Evolutionary conservation across 2,888 invertebrate species (phyloP).

Genomic region (Rugalucina vietnamica): DNA sequence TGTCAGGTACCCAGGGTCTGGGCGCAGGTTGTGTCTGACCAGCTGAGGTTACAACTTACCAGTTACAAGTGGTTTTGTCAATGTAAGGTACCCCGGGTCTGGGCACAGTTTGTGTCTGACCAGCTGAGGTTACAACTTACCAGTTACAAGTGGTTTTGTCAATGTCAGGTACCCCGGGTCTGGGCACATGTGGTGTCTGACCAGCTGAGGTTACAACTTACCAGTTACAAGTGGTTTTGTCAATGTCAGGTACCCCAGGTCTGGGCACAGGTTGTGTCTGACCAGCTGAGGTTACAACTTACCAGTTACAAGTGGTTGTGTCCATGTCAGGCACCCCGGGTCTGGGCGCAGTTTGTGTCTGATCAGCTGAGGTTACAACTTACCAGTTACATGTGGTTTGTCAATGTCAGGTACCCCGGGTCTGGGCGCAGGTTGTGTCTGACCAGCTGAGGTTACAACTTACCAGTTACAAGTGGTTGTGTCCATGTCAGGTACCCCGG

Average conservation of each 20-base stretch:
- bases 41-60: constrained; percentile 59
- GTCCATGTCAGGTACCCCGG: constrained; percentile 66
- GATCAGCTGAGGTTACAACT: constrained; percentile 28
- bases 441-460: constrained; percentile 27
- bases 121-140: constrained; percentile 65
- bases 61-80: constrained; percentile 73
- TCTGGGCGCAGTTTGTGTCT: constrained; percentile 1
- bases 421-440: not conserved
- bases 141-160: constrained; percentile 75
- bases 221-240: constrained; percentile 76
- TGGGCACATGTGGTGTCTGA: not conserved
- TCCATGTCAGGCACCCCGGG: constrained; percentile 66
- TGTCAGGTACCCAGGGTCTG: constrained; percentile 53
- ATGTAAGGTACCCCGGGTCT: constrained; percentile 56
- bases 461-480: constrained; percentile 76
- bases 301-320: constrained; percentile 76
- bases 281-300: constrained; percentile 45
- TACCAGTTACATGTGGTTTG: constrained; percentile 74
- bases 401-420: constrained; percentile 65
- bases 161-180: constrained; percentile 59
- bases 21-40: constrained; percentile 6
- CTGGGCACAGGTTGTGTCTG: not conserved
- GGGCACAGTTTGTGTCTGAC: not conserved
- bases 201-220: constrained; percentile 52
- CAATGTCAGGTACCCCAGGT: constrained; percentile 61